These are phyloP conservation scores for Burhinus oedicnemus DNA, from an alignment of 2,113 vertebrate species.

Conservation along the genomic window DNA sequence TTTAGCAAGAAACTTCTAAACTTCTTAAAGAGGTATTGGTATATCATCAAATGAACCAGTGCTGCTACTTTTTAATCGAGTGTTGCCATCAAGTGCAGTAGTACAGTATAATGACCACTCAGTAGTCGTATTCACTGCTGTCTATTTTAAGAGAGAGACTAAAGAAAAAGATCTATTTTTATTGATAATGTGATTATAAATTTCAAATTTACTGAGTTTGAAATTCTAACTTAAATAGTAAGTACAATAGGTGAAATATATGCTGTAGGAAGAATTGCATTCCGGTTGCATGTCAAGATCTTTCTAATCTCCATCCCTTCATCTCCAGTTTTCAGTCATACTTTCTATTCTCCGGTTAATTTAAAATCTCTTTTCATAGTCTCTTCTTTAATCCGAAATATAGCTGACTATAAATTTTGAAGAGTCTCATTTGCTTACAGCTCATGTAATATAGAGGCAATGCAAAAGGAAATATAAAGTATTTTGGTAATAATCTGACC, in stretches of 20 bases:
- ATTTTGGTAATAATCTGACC: slow-evolving; percentile 57
- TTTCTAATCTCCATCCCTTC: neutral
- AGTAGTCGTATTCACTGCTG: neutral
- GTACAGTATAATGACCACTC: neutral
- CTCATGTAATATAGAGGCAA: slow-evolving; percentile 16
- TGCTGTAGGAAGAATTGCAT: neutral
- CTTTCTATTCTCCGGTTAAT: neutral
- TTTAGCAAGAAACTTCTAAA: neutral
- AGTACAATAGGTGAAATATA: neutral
- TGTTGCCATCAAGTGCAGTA: neutral
- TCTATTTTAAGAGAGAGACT: neutral
- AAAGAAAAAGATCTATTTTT: neutral
- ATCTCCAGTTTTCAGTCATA: neutral
- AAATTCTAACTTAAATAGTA: neutral
- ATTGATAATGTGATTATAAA: neutral
- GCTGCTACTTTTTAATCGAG: neutral
- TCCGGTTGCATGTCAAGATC: neutral
- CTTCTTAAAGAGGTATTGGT: neutral
- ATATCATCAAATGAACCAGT: neutral
- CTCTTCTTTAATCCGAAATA: slow-evolving; percentile 28
- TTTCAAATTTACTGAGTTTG: neutral
- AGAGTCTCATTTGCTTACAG: slow-evolving; percentile 38
- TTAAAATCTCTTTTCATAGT: neutral
- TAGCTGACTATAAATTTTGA: neutral
- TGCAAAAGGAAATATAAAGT: slow-evolving; percentile 68